Conservation (phyloP, 2,113 vertebrate species). For the Peromyscus leucopus region DNA sequence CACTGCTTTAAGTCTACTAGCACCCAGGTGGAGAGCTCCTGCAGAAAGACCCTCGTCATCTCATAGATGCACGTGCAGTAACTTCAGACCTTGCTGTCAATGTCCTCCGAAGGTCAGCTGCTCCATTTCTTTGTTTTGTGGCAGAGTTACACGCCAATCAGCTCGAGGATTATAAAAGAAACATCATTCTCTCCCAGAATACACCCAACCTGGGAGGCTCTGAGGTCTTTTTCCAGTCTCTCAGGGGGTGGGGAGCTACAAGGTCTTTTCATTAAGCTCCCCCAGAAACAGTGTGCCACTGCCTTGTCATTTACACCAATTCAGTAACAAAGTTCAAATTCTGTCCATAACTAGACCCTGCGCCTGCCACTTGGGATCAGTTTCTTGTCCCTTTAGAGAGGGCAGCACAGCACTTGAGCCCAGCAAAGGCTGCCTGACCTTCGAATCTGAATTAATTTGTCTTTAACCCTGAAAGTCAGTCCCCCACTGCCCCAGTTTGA, state of each 20-base stretch:
- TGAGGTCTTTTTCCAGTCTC: not conserved
- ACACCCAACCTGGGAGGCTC: not conserved
- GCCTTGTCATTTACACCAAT: not conserved
- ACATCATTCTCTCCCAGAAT: not conserved
- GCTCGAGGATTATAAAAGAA: not conserved
- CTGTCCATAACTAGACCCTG: rapidly evolving
- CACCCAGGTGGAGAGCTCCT: not conserved
- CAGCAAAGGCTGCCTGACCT: not conserved
- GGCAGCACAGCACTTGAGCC: rapidly evolving
- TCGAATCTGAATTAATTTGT: not conserved
- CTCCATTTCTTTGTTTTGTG: not conserved
- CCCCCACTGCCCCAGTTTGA: not conserved
- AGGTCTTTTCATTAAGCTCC: not conserved
- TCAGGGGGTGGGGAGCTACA: too few relatives aligned
- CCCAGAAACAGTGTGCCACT: not conserved
- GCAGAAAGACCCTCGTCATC: rapidly evolving
- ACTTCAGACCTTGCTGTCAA: rapidly evolving
- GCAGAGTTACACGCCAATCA: not conserved
- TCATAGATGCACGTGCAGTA: rapidly evolving
- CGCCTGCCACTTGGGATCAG: rapidly evolving
- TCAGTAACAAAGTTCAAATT: too few relatives aligned
- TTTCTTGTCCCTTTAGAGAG: not conserved
- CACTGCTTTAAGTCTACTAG: not conserved
- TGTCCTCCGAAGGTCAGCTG: rapidly evolving
- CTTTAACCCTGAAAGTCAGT: not conserved